A percentile compares a stretch with the other conserved stretches of the same genome.
These are phyloP conservation scores for Schizotus pectinicornis DNA, from an alignment of 2,888 invertebrate genomes.

Conservation along the genomic window DNA sequence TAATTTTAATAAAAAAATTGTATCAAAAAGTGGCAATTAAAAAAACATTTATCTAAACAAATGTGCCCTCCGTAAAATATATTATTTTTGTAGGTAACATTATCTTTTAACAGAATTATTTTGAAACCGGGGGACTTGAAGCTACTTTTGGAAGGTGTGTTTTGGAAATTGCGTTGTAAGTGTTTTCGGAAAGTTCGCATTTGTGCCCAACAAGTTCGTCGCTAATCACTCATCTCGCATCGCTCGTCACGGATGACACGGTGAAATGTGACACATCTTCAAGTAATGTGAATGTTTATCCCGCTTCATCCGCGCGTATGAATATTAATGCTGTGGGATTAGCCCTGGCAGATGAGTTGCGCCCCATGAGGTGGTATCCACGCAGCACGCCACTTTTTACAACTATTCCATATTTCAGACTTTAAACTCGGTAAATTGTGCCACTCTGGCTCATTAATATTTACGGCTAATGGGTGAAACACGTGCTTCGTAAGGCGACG, in stretches of 20 bases:
- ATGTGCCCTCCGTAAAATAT: no score
- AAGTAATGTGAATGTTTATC: slow-evolving; percentile 47
- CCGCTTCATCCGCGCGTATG: slow-evolving; percentile 47
- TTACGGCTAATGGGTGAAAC: slow-evolving; percentile 27
- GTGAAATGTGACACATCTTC: slow-evolving; percentile 36
- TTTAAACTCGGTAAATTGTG: slow-evolving; percentile 41
- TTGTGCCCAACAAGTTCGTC: no score
- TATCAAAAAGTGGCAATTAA: no score
- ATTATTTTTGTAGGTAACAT: no score
- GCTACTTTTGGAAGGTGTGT: no score
- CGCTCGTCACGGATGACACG: slow-evolving; percentile 16
- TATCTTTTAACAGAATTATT: no score
- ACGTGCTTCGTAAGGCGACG: slow-evolving; percentile 21
- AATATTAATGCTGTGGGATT: slow-evolving; percentile 54
- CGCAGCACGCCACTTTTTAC: slow-evolving; percentile 41
- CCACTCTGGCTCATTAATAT: slow-evolving; percentile 36
- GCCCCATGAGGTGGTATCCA: slow-evolving; percentile 38
- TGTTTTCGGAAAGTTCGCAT: no score
- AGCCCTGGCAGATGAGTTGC: slow-evolving; percentile 48
- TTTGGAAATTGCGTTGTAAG: no score
- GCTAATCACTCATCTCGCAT: no score
- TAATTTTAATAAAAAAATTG: no score
- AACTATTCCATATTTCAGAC: slow-evolving; percentile 44
- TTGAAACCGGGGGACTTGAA: no score
- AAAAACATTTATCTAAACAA: no score